Evolutionary conservation across 2,113 vertebrate species (phyloP), one percentile per base, ranked within the genome.

Genomic region (Poicephalus gulielmi): DNA sequence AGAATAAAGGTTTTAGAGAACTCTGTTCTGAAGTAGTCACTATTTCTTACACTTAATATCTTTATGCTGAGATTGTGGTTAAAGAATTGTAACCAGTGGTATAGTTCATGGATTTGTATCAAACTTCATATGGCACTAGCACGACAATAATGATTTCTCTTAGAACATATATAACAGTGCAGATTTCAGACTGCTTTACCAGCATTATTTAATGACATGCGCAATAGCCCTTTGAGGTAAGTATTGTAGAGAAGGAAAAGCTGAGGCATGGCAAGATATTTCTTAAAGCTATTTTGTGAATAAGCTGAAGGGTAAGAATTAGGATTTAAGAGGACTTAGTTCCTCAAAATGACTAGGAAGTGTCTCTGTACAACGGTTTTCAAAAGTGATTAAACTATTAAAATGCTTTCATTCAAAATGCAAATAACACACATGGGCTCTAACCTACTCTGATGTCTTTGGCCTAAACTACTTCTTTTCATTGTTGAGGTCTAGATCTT

Each of bases 341-440:
- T 95, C 52, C 89, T 74, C 86, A 81, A 43, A 93, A 91, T 89
- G 69, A 91, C 74, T 91, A 16, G 41, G 49, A 86, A 95, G 73
- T 9, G 4, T 60, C 73, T 43, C 70, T 80, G 31, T 49, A 93
- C 88, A 89, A 94, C 81, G 89, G 66, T 93, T 92, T 94, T 95
- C 94, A 94, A 88, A 94, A 81, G 74, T 83, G 94, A 96, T 92
- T 96, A 95, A 94, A 93, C 76, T 95, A 95, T 94, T 94, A 81
- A 95, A 93, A 93, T 7, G 57, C 82, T 95, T 94, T 94, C 50
- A 88, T 86, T 87, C 76, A 39, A 79, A 95, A 96, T 92, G 94
- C 81, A 94, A 95, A 95, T 96, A 94, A 59, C 59, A n/a, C 8
- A 0, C 6, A 27, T 46, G 82, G 82, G 79, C 88, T 96, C 63